Evolutionary conservation across 2,888 invertebrate species (phyloP).

Genomic region (Antitype chi): DNA sequence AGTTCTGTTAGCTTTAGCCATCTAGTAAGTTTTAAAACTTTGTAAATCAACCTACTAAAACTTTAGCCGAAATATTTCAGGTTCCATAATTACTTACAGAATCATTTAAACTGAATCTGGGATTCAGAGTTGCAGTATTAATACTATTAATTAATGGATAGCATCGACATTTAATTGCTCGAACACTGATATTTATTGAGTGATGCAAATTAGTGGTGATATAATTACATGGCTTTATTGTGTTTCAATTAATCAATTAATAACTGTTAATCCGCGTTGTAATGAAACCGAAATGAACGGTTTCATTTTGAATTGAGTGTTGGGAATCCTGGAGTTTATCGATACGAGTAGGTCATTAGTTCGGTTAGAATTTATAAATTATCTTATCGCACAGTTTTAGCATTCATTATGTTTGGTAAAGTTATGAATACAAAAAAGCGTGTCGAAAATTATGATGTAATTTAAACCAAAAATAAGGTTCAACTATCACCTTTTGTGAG

Average conservation of each 20-base stretch:
- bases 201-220: conserved; percentile 23
- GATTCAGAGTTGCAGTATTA: conserved; percentile 7
- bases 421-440: background rate
- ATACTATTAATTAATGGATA: conserved; percentile 30
- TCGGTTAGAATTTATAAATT: background rate
- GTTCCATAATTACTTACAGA: background rate
- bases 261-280: conserved; percentile 20
- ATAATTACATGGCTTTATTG: conserved; percentile 23
- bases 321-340: background rate
- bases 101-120: conserved; percentile 10
- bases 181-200: conserved; percentile 37
- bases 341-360: background rate
- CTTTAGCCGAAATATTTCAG: background rate
- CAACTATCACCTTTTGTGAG: background rate
- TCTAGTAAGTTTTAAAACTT: background rate
- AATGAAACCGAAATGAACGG: conserved; percentile 3
- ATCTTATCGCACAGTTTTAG: background rate
- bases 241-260: conserved; percentile 24
- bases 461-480: background rate
- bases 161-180: conserved; percentile 1
- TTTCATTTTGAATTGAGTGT: conserved; percentile 2
- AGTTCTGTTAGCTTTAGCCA: background rate
- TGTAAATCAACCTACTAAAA: background rate
- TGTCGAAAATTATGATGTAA: background rate
- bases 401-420: background rate